phyloP scores from a whole-genome alignment of 2,888 invertebrate genomes.

The Nymphalis polychloros region DNA sequence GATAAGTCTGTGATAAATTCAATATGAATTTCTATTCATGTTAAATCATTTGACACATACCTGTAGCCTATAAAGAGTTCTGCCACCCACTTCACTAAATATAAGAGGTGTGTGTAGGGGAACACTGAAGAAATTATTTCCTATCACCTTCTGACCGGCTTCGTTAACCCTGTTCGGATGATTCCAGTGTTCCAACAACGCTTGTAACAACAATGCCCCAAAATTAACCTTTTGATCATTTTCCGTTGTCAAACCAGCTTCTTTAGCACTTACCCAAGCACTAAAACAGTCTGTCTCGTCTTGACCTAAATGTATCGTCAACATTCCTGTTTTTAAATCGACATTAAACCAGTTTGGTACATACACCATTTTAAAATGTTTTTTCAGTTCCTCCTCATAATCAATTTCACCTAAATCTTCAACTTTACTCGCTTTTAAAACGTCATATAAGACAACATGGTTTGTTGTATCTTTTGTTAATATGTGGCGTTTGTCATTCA shows the following conservation, averaged over 20 bases:
- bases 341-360: slow-evolving; percentile 99
- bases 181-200: slow-evolving; percentile 97
- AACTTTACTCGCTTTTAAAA: slow-evolving; percentile 92
- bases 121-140: slow-evolving; percentile 92
- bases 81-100: slow-evolving; percentile 97
- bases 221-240: slow-evolving; percentile 96
- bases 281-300: slow-evolving; percentile 99
- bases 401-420: slow-evolving; percentile 95
- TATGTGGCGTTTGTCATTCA: slow-evolving; percentile 98
- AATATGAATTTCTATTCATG: neutral
- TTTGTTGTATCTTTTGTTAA: slow-evolving; percentile 96
- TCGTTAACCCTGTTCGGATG: slow-evolving; percentile 85
- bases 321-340: slow-evolving; percentile 98
- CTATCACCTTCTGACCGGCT: slow-evolving; percentile 87
- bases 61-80: slow-evolving; percentile 92
- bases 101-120: slow-evolving; percentile 98
- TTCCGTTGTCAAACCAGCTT: slow-evolving; percentile 92
- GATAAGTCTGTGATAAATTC: too few relatives aligned
- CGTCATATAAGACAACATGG: slow-evolving; percentile 93
- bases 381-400: slow-evolving; percentile 96
- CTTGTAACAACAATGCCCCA: slow-evolving; percentile 95
- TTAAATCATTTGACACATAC: slow-evolving; percentile 43
- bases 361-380: slow-evolving; percentile 94
- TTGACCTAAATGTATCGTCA: slow-evolving; percentile 97
- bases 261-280: slow-evolving; percentile 98